Percentiles rank a stretch among this genome's conserved stretches.
These are phyloP conservation scores for Lithophane semibrunnea DNA, from an alignment of 2,888 invertebrate genomes.

Conservation along the genomic window DNA sequence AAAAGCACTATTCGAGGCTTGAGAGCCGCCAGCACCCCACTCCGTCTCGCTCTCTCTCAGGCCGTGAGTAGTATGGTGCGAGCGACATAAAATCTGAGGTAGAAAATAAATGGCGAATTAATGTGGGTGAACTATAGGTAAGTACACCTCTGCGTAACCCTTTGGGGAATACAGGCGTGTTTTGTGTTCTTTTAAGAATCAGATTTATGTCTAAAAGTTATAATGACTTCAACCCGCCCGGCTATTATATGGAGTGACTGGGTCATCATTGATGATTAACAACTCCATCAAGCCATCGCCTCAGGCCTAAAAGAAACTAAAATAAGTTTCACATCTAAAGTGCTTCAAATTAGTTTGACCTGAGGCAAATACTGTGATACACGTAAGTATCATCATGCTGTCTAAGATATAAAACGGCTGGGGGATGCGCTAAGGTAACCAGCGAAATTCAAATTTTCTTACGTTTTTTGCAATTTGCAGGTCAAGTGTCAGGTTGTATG, in stretches of 20 bases:
- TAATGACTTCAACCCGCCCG: not conserved
- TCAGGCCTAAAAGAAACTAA: slow-evolving; percentile 51
- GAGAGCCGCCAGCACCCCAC: no score
- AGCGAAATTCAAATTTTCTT: no score
- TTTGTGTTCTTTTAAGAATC: not conserved
- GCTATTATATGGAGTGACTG: not conserved
- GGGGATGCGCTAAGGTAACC: no score
- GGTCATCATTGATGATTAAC: slow-evolving; percentile 32
- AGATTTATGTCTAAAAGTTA: not conserved
- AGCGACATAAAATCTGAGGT: no score
- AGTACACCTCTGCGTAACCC: not conserved
- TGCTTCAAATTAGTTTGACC: slow-evolving; percentile 49
- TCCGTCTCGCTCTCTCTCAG: no score
- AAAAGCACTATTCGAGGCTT: no score
- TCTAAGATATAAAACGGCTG: no score
- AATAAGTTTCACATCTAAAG: slow-evolving; percentile 35
- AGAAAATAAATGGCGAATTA: no score
- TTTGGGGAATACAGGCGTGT: not conserved
- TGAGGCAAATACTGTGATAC: slow-evolving; percentile 17
- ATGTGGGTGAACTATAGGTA: no score
- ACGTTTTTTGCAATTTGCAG: no score
- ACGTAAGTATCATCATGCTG: not conserved
- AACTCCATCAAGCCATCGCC: slow-evolving; percentile 36
- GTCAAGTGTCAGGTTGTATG: no score
- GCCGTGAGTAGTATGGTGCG: no score